A percentile compares a stretch with the other conserved stretches of the same genome.
These are phyloP conservation scores for Armadillidium nasatum DNA, from an alignment of 1,140 invertebrate genomes.

Conservation along the genomic window DNA sequence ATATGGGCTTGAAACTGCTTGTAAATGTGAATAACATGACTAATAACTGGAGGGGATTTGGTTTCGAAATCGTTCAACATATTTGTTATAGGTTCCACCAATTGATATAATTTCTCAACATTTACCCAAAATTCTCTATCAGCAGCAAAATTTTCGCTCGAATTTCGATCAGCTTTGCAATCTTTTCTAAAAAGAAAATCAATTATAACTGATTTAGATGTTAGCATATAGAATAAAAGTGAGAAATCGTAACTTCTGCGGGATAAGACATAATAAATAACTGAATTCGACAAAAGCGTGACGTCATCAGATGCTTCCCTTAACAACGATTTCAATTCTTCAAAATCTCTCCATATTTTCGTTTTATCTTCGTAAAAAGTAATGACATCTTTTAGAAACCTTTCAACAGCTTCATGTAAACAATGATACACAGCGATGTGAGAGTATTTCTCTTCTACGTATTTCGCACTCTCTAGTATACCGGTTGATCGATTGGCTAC, in stretches of 20 bases:
- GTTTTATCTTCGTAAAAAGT: background rate
- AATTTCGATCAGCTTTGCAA: background rate
- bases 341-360: background rate
- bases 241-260: background rate
- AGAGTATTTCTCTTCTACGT: background rate
- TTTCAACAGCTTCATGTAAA: constrained; percentile 3
- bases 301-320: background rate
- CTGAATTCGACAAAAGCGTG: background rate
- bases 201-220: constrained; percentile 6
- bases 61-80: background rate
- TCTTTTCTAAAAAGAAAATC: background rate
- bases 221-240: background rate
- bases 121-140: background rate
- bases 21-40: background rate
- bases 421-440: background rate
- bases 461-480: background rate
- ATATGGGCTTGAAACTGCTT: background rate
- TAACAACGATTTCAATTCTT: background rate
- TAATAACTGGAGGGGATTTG: background rate
- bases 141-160: background rate
- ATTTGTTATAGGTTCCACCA: background rate
- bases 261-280: background rate
- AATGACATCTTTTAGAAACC: background rate
- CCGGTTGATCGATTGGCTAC: background rate
- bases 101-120: background rate